A percentile compares a stretch with the other conserved stretches of the same genome.
Conservation (phyloP, 37 sponge, comb jelly and placozoan species). For the Spongilla lacustris region DNA sequence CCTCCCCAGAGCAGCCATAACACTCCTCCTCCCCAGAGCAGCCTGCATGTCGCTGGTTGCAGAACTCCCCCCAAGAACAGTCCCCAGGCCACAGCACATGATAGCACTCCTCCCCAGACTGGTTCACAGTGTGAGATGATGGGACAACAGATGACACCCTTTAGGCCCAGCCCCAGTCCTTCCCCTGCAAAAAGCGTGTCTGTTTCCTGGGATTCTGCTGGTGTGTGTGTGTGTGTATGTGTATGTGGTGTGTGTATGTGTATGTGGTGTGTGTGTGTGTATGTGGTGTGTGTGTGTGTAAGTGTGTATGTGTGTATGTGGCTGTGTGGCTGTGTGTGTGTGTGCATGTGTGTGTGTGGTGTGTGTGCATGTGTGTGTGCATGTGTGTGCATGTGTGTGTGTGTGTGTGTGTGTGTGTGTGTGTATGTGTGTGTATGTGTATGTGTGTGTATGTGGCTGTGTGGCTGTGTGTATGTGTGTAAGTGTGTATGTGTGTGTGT, state of each 20-base stretch:
- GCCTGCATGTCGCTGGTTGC: background rate
- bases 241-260: background rate
- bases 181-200: background rate
- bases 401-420: too few relatives aligned
- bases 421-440: too few relatives aligned
- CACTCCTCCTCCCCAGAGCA: background rate
- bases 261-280: too few relatives aligned
- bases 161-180: background rate
- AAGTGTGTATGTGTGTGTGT: too few relatives aligned
- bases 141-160: background rate
- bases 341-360: too few relatives aligned
- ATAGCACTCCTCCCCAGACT: background rate
- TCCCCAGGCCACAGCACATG: background rate
- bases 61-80: background rate
- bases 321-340: too few relatives aligned
- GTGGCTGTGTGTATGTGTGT: too few relatives aligned
- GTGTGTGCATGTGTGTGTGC: too few relatives aligned
- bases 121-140: background rate
- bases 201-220: background rate
- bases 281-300: too few relatives aligned
- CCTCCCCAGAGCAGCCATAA: background rate
- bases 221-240: background rate
- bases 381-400: too few relatives aligned
- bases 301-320: too few relatives aligned
- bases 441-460: too few relatives aligned